Evolutionary conservation across 2,888 invertebrate genomes (phyloP).

Genomic region (Tipula confusa): DNA sequence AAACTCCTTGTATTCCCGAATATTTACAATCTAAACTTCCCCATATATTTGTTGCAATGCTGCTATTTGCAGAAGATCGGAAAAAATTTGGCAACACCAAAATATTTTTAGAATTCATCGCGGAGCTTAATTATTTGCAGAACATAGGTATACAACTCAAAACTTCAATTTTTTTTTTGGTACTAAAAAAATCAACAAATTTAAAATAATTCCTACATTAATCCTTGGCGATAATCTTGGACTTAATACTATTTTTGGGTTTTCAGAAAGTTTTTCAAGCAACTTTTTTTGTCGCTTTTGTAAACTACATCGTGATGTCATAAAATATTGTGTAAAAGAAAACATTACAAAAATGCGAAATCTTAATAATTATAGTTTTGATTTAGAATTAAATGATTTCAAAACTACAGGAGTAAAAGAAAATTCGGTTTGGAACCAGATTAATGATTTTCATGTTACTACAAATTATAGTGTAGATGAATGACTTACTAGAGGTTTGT

Average conservation of each 20-base stretch:
- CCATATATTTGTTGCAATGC: background rate
- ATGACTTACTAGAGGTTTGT: background rate
- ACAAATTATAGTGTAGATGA: background rate
- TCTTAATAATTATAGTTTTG: background rate
- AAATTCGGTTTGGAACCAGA: background rate
- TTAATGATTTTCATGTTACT: no score
- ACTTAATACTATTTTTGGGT: background rate
- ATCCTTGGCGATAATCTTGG: background rate
- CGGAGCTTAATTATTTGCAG: background rate
- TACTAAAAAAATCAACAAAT: background rate
- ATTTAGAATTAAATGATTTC: background rate
- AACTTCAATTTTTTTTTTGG: background rate
- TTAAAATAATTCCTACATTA: background rate
- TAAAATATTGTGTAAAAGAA: background rate
- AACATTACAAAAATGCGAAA: background rate
- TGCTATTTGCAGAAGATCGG: background rate
- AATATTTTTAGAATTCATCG: background rate
- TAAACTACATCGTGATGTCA: background rate
- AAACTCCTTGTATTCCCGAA: no score
- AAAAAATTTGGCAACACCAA: background rate
- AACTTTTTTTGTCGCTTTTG: background rate
- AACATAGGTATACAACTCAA: background rate
- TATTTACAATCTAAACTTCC: background rate
- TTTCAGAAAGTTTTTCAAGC: background rate
- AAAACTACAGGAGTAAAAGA: background rate